These are phyloP conservation scores for Teinopalpus imperialis DNA, from an alignment of 2,888 invertebrate genomes.

Conservation along the genomic window DNA sequence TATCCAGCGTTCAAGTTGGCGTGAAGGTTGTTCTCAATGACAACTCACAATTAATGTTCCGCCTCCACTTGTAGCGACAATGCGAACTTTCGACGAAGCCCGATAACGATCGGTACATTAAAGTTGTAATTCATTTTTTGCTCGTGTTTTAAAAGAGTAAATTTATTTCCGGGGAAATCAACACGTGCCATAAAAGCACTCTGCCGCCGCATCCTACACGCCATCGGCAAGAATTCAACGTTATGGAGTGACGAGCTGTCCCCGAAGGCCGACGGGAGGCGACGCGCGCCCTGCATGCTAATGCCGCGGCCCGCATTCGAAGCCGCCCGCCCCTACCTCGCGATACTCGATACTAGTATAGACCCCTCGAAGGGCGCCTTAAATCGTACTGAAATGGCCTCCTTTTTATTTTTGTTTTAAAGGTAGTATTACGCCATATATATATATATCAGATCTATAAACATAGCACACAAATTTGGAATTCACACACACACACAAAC, in stretches of 20 bases:
- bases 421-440: too few species aligned
- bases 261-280: constrained; percentile 19
- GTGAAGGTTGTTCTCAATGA: too few species aligned
- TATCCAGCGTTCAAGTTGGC: too few species aligned
- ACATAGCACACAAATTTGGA: too few species aligned
- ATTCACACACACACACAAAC: too few species aligned
- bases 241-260: constrained; percentile 23
- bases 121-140: too few species aligned
- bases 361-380: constrained; percentile 5
- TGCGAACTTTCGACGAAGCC: too few species aligned
- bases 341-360: constrained; percentile 1
- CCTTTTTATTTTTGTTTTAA: constrained; percentile 9
- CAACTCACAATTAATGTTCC: too few species aligned
- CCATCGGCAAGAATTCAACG: constrained; percentile 16
- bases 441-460: too few species aligned
- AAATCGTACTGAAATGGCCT: constrained; percentile 9
- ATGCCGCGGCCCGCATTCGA: constrained; percentile 20
- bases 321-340: constrained; percentile 13
- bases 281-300: constrained; percentile 29
- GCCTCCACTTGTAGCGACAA: too few species aligned
- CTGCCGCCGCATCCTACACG: constrained; percentile 5
- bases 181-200: constrained; percentile 9
- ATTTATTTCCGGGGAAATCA: background rate
- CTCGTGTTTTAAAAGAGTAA: too few species aligned
- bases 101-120: too few species aligned